A percentile compares a stretch with the other conserved stretches of the same genome.
Conservation (phyloP, 2,113 vertebrate species). For the Macheiramphus alcinus region DNA sequence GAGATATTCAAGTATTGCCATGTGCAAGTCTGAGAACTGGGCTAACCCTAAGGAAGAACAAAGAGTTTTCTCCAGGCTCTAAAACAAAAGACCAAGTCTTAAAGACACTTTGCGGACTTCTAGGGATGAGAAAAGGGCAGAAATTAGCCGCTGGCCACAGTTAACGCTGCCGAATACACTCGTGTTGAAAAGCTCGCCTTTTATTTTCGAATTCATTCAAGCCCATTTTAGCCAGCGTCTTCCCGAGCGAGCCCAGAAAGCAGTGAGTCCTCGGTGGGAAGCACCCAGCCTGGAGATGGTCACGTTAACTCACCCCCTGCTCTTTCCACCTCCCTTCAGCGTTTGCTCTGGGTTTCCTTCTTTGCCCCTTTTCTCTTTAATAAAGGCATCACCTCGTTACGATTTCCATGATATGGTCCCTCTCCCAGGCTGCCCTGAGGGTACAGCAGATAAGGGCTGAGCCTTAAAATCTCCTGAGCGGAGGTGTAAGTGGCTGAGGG, state of each 20-base stretch:
- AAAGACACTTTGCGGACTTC: constrained; percentile 67
- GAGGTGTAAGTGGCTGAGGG: constrained; percentile 19
- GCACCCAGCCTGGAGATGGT: neutral
- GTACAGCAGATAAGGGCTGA: constrained; percentile 32
- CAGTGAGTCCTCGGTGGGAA: neutral
- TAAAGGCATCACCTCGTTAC: neutral
- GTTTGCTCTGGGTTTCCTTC: neutral
- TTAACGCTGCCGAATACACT: neutral
- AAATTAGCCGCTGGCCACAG: constrained; percentile 68
- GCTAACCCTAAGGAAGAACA: constrained; percentile 77
- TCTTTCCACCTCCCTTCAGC: neutral
- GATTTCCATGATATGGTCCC: neutral
- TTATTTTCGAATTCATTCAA: constrained; percentile 44
- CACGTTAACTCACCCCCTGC: neutral
- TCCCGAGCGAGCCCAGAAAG: neutral
- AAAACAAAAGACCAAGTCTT: constrained; percentile 75
- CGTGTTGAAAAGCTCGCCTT: constrained; percentile 41
- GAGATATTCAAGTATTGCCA: constrained; percentile 81
- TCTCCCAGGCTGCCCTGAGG: constrained; percentile 36
- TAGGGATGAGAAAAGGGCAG: constrained; percentile 65
- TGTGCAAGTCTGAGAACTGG: constrained; percentile 80
- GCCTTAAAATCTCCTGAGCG: constrained; percentile 13
- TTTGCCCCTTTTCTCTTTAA: neutral
- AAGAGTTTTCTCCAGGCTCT: constrained; percentile 75
- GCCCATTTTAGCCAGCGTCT: neutral